phyloP scores from a whole-genome alignment of 1,140 invertebrate species.

The Choristoneura fumiferana region DNA sequence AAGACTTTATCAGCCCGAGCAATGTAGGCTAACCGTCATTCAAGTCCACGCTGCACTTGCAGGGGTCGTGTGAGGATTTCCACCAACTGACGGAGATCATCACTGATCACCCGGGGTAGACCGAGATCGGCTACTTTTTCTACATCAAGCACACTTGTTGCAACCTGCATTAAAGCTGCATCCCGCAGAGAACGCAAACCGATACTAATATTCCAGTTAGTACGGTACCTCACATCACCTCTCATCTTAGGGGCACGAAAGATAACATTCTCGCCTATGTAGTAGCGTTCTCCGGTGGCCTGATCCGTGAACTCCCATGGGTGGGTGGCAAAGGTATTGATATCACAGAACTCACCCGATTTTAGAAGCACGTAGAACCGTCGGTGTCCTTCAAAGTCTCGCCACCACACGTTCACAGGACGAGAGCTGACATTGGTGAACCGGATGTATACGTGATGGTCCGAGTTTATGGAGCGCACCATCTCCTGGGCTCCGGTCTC shows the following conservation, averaged over 20 bases:
- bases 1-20: neutral
- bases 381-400: constrained; percentile 82
- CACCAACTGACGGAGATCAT: constrained; percentile 42
- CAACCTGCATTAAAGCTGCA: constrained; percentile 42
- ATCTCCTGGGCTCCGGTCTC: constrained; percentile 50
- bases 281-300: constrained; percentile 79
- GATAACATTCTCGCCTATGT: constrained; percentile 65
- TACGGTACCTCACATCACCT: constrained; percentile 50
- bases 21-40: neutral
- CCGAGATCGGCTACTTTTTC: constrained; percentile 34
- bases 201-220: constrained; percentile 65
- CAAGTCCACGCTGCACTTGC: neutral
- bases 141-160: constrained; percentile 28
- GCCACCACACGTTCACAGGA: constrained; percentile 85
- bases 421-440: constrained; percentile 84
- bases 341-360: constrained; percentile 78
- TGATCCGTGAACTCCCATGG: constrained; percentile 86
- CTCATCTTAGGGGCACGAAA: constrained; percentile 47
- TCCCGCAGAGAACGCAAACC: constrained; percentile 44
- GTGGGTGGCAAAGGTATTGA: constrained; percentile 86
- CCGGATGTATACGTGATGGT: constrained; percentile 80
- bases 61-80: constrained; percentile 10
- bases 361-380: constrained; percentile 47
- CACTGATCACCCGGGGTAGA: constrained; percentile 40
- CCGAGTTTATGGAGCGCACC: constrained; percentile 71